These are phyloP conservation scores for Syngnathoides biaculeatus DNA, from an alignment of 2,113 vertebrate genomes.

Conservation along the genomic window DNA sequence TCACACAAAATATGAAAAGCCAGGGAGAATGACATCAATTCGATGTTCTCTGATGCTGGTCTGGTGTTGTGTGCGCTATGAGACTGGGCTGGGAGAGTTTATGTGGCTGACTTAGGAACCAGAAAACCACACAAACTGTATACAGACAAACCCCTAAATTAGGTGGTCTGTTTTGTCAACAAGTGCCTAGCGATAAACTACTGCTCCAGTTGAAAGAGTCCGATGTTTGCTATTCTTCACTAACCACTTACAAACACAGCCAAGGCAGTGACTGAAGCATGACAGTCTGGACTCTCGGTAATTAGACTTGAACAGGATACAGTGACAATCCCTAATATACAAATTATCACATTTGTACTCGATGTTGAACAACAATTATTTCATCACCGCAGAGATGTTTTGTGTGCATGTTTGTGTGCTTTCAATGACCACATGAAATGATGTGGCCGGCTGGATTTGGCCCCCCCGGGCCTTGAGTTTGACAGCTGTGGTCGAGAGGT, in stretches of 20 bases:
- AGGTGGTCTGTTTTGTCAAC: constrained; percentile 23
- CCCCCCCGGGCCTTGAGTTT: too few species aligned
- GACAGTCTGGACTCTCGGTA: background rate
- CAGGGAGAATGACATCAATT: background rate
- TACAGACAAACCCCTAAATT: constrained; percentile 8
- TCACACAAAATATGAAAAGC: background rate
- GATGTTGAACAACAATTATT: too few species aligned
- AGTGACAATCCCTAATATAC: background rate
- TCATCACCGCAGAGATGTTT: too few species aligned
- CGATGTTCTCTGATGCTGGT: background rate
- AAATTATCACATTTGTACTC: too few species aligned
- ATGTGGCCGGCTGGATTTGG: too few species aligned
- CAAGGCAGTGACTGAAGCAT: constrained; percentile 10
- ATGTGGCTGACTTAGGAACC: background rate
- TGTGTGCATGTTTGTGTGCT: too few species aligned
- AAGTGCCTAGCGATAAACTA: constrained; percentile 17
- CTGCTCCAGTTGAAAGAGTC: constrained; percentile 30
- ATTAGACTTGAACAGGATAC: background rate
- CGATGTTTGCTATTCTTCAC: constrained; percentile 32
- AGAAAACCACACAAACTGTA: constrained; percentile 3
- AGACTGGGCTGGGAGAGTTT: background rate
- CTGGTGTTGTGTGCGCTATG: background rate
- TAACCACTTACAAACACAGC: constrained; percentile 24
- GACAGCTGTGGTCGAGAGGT: background rate
- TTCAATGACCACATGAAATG: too few species aligned